phyloP scores from a whole-genome alignment of 2,888 invertebrate species.

The Xestia c-nigrum region DNA sequence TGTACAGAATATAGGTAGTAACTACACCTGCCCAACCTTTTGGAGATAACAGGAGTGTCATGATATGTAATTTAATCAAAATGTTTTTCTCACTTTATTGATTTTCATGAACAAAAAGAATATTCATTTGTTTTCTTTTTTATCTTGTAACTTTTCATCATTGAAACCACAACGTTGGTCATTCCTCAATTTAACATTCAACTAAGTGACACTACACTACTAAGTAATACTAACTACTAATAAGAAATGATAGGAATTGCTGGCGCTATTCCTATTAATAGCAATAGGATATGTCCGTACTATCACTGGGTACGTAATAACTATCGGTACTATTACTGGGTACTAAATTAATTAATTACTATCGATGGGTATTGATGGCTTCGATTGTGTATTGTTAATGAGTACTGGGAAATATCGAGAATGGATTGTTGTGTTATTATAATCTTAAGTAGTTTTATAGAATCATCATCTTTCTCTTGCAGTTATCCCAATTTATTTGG shows the following conservation, averaged over 20 bases:
- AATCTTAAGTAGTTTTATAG: neutral
- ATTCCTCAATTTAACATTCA: neutral
- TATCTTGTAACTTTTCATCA: too few species aligned
- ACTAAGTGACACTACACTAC: neutral
- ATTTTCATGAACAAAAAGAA: too few species aligned
- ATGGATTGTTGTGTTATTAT: neutral
- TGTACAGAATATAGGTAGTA: too few species aligned
- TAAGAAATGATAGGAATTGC: conserved; percentile 52
- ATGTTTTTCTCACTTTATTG: too few species aligned
- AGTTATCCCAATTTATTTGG: too few species aligned
- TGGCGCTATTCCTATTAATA: conserved; percentile 60
- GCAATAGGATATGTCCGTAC: conserved; percentile 47
- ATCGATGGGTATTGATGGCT: conserved; percentile 34
- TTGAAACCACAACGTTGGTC: neutral
- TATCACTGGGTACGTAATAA: conserved; percentile 34
- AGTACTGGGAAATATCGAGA: conserved; percentile 29
- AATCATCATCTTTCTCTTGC: too few species aligned
- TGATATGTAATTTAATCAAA: too few species aligned
- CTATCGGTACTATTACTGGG: conserved; percentile 18
- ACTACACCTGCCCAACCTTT: too few species aligned
- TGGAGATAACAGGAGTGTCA: too few species aligned
- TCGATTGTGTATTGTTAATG: conserved; percentile 30
- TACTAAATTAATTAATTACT: conserved; percentile 36
- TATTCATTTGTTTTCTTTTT: too few species aligned
- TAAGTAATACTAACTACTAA: conserved; percentile 15